phyloP scores from a whole-genome alignment of 2,888 invertebrate genomes.

The Campopleginae sp. region DNA sequence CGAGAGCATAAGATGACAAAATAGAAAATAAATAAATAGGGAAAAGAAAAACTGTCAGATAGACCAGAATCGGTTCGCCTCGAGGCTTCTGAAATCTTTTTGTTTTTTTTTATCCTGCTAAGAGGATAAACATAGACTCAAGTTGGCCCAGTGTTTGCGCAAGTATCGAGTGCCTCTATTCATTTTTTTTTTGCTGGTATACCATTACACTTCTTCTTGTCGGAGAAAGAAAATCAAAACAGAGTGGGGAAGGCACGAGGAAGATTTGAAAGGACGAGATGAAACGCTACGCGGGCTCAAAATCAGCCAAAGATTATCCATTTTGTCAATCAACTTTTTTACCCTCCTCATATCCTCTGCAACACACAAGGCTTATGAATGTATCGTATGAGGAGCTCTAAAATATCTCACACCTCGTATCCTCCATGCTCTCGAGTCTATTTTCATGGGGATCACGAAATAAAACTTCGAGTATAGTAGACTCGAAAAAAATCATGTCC shows the following conservation, averaged over 20 bases:
- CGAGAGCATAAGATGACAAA: slow-evolving; percentile 8
- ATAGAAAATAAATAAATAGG: slow-evolving; percentile 21
- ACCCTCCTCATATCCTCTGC: slow-evolving; percentile 24
- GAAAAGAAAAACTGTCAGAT: slow-evolving; percentile 37
- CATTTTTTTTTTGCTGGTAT: slow-evolving; percentile 43
- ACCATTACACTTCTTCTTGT: slow-evolving; percentile 48
- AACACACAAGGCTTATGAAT: slow-evolving; percentile 21
- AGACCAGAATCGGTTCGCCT: slow-evolving; percentile 37
- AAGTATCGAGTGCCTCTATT: slow-evolving; percentile 41
- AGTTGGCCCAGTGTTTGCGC: slow-evolving; percentile 51
- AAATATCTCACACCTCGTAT: slow-evolving; percentile 40
- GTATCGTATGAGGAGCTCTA: slow-evolving; percentile 30
- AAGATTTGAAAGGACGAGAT: slow-evolving; percentile 33
- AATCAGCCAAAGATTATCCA: slow-evolving; percentile 55
- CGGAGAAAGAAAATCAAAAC: slow-evolving; percentile 8
- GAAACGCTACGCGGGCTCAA: slow-evolving; percentile 48
- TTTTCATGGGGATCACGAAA: neutral
- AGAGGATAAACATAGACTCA: slow-evolving; percentile 60
- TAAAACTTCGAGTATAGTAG: slow-evolving; percentile 10
- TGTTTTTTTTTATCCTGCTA: slow-evolving; percentile 37
- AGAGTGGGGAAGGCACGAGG: slow-evolving; percentile 29
- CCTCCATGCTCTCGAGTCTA: neutral
- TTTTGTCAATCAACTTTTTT: slow-evolving; percentile 58
- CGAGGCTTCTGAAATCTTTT: slow-evolving; percentile 29
- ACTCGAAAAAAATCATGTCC: slow-evolving; percentile 1